Conservation (phyloP, 2,797 vertebrate species). For the Ptychobarbus kaznakovi region DNA sequence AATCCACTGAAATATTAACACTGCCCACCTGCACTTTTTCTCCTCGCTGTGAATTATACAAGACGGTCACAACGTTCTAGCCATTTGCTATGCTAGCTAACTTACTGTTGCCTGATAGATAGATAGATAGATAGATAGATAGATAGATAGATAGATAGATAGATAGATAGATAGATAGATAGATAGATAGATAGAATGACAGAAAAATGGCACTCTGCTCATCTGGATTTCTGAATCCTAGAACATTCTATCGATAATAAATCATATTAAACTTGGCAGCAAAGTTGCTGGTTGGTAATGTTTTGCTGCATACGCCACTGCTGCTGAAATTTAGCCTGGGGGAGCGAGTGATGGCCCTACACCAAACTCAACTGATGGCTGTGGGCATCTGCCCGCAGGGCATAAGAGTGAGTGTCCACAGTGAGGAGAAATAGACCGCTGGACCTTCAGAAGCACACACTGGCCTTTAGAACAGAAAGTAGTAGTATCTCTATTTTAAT, state of each 20-base stretch:
- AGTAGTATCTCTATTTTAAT: neutral
- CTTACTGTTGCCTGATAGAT: constrained; percentile 3
- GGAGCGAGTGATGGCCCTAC: constrained; percentile 36
- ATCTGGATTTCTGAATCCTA: constrained; percentile 9
- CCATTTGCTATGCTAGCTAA: constrained; percentile 33
- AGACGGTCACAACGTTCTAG: constrained; percentile 54
- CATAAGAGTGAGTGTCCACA: constrained; percentile 14
- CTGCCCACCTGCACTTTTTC: constrained; percentile 57
- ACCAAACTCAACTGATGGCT: constrained; percentile 22
- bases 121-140: no score
- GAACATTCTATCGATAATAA: neutral
- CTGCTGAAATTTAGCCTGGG: constrained; percentile 29
- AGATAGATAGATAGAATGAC: neutral
- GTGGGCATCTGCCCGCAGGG: constrained; percentile 30
- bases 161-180: no score
- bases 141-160: neutral
- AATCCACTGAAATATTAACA: constrained; percentile 67
- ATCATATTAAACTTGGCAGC: constrained; percentile 27
- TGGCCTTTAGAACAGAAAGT: neutral
- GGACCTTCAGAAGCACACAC: neutral
- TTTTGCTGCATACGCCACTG: neutral
- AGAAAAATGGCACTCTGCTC: neutral
- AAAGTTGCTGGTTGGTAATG: constrained; percentile 21
- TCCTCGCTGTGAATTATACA: constrained; percentile 63
- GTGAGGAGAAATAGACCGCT: constrained; percentile 21